phyloP scores from a whole-genome alignment of 2,113 vertebrate species.

The Agapornis roseicollis region DNA sequence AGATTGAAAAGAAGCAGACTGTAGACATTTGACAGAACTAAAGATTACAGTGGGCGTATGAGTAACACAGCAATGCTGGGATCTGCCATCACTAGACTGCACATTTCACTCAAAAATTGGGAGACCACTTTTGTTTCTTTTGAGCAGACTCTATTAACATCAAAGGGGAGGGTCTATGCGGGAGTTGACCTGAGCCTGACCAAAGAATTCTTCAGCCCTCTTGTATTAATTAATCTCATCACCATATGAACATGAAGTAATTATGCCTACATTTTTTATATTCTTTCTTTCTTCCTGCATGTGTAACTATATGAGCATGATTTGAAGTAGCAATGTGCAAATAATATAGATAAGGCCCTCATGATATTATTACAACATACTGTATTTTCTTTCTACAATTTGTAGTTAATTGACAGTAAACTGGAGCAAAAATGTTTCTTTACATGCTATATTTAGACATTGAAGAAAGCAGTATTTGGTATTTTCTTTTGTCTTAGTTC shows the following conservation, averaged over 20 bases:
- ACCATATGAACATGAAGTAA: background rate
- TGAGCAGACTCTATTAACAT: background rate
- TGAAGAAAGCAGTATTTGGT: background rate
- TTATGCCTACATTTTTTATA: background rate
- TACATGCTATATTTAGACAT: background rate
- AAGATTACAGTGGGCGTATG: background rate
- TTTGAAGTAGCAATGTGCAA: background rate
- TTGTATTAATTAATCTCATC: background rate
- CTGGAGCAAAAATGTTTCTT: background rate
- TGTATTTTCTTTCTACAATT: background rate
- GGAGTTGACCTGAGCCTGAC: background rate
- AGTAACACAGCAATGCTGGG: fast-evolving
- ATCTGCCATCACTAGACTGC: background rate
- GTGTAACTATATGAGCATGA: background rate
- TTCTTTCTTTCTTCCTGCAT: background rate
- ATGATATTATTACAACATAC: background rate
- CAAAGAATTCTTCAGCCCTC: background rate
- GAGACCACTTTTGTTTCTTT: background rate
- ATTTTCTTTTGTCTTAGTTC: background rate
- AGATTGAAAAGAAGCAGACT: background rate
- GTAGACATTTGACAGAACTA: background rate
- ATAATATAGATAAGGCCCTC: background rate
- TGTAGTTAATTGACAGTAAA: background rate
- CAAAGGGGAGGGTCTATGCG: background rate
- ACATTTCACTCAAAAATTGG: background rate